phyloP scores from a whole-genome alignment of 2,888 invertebrate genomes.

The Lasioglossum figueresi region DNA sequence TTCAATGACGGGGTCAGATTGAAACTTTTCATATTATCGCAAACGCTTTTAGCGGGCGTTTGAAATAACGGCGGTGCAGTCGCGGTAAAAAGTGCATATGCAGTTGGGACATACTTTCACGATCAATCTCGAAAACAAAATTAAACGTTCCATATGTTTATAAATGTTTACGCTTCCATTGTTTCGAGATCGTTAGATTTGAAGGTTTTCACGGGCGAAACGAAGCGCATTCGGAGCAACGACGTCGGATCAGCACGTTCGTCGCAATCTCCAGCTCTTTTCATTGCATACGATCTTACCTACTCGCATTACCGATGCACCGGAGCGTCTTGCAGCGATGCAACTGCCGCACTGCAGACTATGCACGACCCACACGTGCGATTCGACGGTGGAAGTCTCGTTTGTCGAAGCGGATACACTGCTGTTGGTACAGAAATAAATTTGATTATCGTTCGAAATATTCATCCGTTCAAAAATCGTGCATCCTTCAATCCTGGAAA shows the following conservation, averaged over 20 bases:
- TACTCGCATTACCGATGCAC: slow-evolving; percentile 26
- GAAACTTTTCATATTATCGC: slow-evolving; percentile 3
- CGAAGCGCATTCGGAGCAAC: background rate
- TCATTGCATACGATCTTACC: slow-evolving; percentile 6
- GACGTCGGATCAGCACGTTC: background rate
- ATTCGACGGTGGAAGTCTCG: background rate
- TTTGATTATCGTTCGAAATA: background rate
- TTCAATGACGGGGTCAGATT: background rate
- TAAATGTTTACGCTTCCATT: background rate
- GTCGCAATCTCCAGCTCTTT: background rate
- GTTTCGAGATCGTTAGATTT: background rate
- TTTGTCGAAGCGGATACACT: background rate
- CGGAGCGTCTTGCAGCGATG: slow-evolving; percentile 22
- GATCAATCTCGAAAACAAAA: background rate
- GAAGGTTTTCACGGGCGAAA: background rate
- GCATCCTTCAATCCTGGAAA: background rate
- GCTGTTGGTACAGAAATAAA: background rate
- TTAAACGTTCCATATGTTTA: background rate
- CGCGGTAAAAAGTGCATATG: background rate
- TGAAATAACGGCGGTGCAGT: background rate
- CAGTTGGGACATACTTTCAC: background rate
- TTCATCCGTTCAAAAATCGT: background rate
- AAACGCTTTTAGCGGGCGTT: background rate
- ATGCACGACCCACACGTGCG: background rate
- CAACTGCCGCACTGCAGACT: slow-evolving; percentile 24